A percentile compares a stretch with the other conserved stretches of the same genome.
These are phyloP conservation scores for Xyrichtys novacula DNA, from an alignment of 2,797 vertebrate genomes.

Conservation along the genomic window DNA sequence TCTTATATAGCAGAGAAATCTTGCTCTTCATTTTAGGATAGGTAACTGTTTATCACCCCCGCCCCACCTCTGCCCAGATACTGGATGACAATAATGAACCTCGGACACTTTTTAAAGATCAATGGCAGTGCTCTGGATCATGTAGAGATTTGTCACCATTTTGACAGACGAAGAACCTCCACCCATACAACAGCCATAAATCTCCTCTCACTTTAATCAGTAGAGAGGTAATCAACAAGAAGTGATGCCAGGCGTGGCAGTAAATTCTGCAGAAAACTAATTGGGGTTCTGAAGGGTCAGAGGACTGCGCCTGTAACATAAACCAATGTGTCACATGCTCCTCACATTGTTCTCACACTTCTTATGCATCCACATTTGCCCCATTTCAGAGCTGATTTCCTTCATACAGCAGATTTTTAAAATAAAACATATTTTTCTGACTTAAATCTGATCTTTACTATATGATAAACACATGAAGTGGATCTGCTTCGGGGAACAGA, in stretches of 20 bases:
- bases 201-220: conserved; percentile 69
- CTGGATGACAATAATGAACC: conserved; percentile 23
- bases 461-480: conserved; percentile 3
- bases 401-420: background rate
- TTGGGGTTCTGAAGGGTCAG: conserved; percentile 75
- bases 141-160: conserved; percentile 28
- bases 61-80: conserved; percentile 17
- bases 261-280: conserved; percentile 75
- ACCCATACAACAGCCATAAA: conserved; percentile 59
- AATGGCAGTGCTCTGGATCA: conserved; percentile 13
- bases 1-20: background rate
- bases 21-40: background rate
- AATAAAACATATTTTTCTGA: background rate
- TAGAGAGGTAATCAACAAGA: conserved; percentile 72
- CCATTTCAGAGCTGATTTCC: background rate
- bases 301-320: conserved; percentile 60
- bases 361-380: conserved; percentile 6
- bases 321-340: conserved; percentile 58
- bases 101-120: conserved; percentile 11
- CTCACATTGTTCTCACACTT: conserved; percentile 26
- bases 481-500: no score
- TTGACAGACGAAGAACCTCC: conserved; percentile 14
- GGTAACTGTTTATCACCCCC: conserved; percentile 4
- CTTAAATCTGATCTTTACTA: background rate
- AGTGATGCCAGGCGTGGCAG: conserved; percentile 65